These are phyloP conservation scores for Holothuria leucospilota DNA, from an alignment of 53 echinoderm and acorn worm genomes.

Conservation along the genomic window DNA sequence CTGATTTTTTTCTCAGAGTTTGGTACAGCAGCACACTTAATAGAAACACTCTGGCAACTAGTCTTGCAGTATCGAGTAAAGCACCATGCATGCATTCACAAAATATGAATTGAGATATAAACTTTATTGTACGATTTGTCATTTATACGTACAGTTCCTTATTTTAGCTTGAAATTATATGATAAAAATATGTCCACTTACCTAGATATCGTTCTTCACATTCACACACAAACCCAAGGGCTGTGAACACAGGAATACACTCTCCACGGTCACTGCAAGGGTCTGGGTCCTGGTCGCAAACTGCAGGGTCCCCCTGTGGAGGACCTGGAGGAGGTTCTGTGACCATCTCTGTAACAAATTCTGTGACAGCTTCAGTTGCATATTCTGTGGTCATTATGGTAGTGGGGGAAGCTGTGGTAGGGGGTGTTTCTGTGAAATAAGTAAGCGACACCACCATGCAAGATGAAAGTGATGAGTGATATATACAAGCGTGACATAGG, in stretches of 20 bases:
- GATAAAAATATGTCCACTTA: conserved; percentile 17
- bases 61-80: too few relatives aligned
- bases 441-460: neutral
- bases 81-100: too few relatives aligned
- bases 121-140: too few relatives aligned
- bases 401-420: conserved; percentile 37
- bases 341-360: conserved; percentile 48
- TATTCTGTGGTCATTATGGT: conserved; percentile 42
- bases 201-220: conserved; percentile 71
- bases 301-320: conserved; percentile 27
- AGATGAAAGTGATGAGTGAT: too few relatives aligned
- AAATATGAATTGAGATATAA: too few relatives aligned
- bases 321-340: conserved; percentile 35
- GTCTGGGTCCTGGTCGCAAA: conserved; percentile 33
- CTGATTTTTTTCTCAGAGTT: too few relatives aligned
- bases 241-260: conserved; percentile 65
- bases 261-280: conserved; percentile 45
- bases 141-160: too few relatives aligned
- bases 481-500: too few relatives aligned
- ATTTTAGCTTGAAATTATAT: too few relatives aligned
- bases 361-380: conserved; percentile 54
- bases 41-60: too few relatives aligned
- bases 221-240: conserved; percentile 72
- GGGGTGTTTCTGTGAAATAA: conserved; percentile 42
- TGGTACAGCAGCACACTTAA: too few relatives aligned